Evolutionary conservation across 2,797 vertebrate species (phyloP).

Genomic region (Falco concolor): DNA sequence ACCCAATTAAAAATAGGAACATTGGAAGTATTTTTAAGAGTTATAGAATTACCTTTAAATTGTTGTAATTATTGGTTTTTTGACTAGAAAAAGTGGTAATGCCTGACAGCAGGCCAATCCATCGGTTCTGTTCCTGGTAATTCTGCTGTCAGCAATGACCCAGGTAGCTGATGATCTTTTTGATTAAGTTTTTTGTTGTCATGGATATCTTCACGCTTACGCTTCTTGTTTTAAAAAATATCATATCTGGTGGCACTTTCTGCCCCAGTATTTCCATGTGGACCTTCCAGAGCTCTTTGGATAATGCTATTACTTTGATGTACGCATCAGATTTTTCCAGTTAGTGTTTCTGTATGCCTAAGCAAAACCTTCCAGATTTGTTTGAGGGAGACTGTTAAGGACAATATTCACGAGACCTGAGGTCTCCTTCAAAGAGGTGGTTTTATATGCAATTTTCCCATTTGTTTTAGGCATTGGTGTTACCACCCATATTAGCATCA

Average conservation of each 20-base stretch:
- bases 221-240: not conserved
- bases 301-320: not conserved
- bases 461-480: not conserved
- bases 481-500: fast-evolving
- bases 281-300: not conserved
- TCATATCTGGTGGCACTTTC: fast-evolving
- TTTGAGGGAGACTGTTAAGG: not conserved
- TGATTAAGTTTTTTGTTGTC: not conserved
- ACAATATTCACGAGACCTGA: not conserved
- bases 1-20: not conserved
- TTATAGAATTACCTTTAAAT: not conserved
- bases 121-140: not conserved
- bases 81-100: not conserved
- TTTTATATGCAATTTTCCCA: not conserved
- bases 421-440: not conserved
- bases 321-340: not conserved
- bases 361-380: not conserved
- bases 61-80: not conserved
- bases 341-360: not conserved
- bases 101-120: not conserved
- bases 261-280: not conserved
- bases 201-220: not conserved
- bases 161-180: not conserved
- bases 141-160: not conserved
- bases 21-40: not conserved